These are phyloP conservation scores for Artibeus lituratus DNA, from an alignment of 2,797 vertebrate species.

Conservation along the genomic window DNA sequence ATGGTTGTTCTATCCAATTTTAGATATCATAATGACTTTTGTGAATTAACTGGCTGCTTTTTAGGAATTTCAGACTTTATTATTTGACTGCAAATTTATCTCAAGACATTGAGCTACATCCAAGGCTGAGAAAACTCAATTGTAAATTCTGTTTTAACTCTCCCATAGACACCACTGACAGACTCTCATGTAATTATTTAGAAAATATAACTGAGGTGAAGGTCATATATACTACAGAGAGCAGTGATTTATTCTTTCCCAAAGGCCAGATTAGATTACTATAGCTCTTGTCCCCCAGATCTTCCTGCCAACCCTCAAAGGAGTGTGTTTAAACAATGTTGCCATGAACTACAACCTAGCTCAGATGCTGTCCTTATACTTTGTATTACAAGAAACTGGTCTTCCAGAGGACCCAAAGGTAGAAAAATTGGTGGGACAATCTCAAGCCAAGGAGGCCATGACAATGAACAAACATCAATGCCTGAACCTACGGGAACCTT, in stretches of 20 bases:
- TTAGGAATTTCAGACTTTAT: constrained; percentile 44
- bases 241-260: constrained; percentile 77
- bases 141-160: constrained; percentile 78
- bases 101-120: background rate
- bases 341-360: background rate
- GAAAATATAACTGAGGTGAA: constrained; percentile 77
- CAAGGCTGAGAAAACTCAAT: constrained; percentile 46
- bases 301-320: background rate
- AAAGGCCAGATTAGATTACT: constrained; percentile 62
- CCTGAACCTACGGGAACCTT: background rate
- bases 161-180: constrained; percentile 72
- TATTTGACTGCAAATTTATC: constrained; percentile 51
- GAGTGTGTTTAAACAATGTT: background rate
- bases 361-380: background rate
- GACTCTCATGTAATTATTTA: constrained; percentile 72
- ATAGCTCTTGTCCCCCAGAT: constrained; percentile 42
- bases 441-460: background rate
- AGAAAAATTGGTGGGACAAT: background rate
- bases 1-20: background rate
- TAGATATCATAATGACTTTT: background rate
- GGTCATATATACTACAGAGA: constrained; percentile 69
- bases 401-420: background rate
- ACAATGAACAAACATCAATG: background rate
- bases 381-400: background rate
- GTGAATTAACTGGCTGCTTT: background rate